These are phyloP conservation scores for Holcopasites calliopsidis DNA, from an alignment of 1,140 invertebrate genomes.

Conservation along the genomic window DNA sequence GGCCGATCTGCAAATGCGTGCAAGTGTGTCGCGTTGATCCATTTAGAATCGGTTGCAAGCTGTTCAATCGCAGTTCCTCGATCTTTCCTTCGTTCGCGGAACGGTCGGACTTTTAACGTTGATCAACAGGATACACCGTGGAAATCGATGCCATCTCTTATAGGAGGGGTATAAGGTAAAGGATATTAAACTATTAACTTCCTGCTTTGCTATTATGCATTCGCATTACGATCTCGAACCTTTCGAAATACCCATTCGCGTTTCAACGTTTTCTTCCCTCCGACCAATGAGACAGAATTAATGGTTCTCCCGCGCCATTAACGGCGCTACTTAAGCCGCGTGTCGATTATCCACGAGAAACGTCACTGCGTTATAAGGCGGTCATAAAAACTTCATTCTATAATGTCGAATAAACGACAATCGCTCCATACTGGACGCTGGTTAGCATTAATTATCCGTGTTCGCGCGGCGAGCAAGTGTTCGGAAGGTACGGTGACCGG, in stretches of 20 bases:
- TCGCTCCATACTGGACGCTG: neutral
- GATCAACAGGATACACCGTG: neutral
- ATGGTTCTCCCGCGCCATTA: neutral
- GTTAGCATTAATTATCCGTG: neutral
- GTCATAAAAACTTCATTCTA: neutral
- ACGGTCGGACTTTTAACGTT: neutral
- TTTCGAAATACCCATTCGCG: too few species aligned
- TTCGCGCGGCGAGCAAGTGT: neutral
- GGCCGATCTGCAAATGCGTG: slow-evolving; percentile 18
- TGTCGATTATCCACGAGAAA: neutral
- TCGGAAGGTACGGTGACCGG: neutral
- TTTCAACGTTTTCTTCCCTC: too few species aligned
- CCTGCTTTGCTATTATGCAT: neutral
- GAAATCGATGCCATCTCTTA: neutral
- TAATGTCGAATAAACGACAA: slow-evolving; percentile 4
- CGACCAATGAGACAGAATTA: neutral
- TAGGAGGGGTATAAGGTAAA: too few species aligned
- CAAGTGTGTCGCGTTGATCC: slow-evolving; percentile 43
- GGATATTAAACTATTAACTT: too few species aligned
- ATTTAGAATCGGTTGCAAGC: slow-evolving; percentile 23
- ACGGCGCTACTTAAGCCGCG: neutral
- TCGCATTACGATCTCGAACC: too few species aligned
- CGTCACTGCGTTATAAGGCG: neutral
- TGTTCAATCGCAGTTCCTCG: neutral
- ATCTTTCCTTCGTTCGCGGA: neutral